Evolutionary conservation across 2,113 vertebrate genomes (phyloP), one percentile per base, ranked within the genome.

Genomic region (Onychostoma macrolepis): DNA sequence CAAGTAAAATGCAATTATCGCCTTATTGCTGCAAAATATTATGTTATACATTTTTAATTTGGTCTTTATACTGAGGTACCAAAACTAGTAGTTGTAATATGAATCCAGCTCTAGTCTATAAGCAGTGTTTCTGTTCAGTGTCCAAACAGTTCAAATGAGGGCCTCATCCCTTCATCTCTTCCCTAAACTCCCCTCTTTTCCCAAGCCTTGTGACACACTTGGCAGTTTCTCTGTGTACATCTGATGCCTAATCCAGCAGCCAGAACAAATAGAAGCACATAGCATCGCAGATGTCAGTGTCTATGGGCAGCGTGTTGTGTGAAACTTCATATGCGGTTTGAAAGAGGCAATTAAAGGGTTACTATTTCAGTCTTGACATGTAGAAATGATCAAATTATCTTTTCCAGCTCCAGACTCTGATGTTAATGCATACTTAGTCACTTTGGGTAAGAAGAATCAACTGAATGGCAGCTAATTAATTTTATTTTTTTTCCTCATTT

Each of bases 171-270:
- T 75, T 41, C 80, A 56, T 41, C 75, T 26, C 1, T 79, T 77
- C 53, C 48, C 24, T 71, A 71, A 63, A 33, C 69, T 84, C 56
- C 45, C 24, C 15, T 43, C 43, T 71, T 43, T 75, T 78, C 75
- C 75, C 61, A 76, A 86, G 81, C 75, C 17, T 56, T 11, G 72
- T 87, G 82, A 86, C 82, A 89, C 30, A 87, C 84, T 89, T 89
- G 85, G 85, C 82, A 85, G 48, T 9, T 58, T 48, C 19, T 87
- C 76, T 76, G 50, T 74, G 65, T 81, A 48, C 71, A 80, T 80
- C 81, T 72, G 76, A 72, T 84, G n/a, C 67, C 11, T 75, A 86
- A 87, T 36, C 74, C 79, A 77, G 85, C 48, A 75, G 41, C 28
- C 72, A 65, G 77, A 83, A 41, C 63, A 75, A 86, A 80, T 80